Percentiles rank a stretch among this genome's conserved stretches.
Evolutionary conservation across 2,113 vertebrate genomes (phyloP).

Genomic region (Clarias macrocephalus): DNA sequence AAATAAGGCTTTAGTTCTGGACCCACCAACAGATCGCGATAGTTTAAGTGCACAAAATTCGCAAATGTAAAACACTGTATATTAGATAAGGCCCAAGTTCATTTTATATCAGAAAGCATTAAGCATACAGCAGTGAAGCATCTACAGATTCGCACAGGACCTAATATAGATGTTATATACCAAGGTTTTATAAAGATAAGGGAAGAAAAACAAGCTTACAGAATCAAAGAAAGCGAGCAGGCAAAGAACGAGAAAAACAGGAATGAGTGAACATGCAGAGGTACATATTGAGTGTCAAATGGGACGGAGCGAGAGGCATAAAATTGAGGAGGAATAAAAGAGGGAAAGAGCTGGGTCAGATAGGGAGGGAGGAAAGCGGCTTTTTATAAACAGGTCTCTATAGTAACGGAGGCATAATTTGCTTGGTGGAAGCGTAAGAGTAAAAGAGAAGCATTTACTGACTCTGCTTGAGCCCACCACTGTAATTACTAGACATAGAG

Average conservation of each 20-base stretch:
- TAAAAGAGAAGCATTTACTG: conserved; percentile 73
- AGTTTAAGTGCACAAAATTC: not conserved
- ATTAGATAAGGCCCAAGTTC: not conserved
- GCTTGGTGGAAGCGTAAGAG: conserved; percentile 67
- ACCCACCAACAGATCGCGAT: not conserved
- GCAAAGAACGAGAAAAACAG: conserved; percentile 12
- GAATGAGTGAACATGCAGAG: conserved; percentile 20
- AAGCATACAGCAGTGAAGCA: not conserved
- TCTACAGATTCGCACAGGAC: not conserved
- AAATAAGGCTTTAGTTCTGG: not conserved
- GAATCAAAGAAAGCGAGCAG: not conserved
- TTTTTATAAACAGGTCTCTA: conserved; percentile 77
- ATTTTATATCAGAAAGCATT: not conserved
- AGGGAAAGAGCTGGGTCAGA: conserved; percentile 43
- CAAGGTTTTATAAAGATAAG: conserved; percentile 11
- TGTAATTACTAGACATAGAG: conserved; percentile 74
- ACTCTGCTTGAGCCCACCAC: conserved; percentile 77
- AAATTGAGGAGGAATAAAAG: conserved; percentile 40
- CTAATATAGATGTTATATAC: not conserved
- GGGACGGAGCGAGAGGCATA: conserved; percentile 40
- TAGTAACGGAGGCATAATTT: conserved; percentile 77
- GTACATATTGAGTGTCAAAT: conserved; percentile 52
- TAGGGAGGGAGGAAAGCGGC: conserved; percentile 55
- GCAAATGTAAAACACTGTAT: not conserved
- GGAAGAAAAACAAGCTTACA: conserved; percentile 17